phyloP scores from a whole-genome alignment of 2,113 vertebrate genomes.

The Oreotrochilus melanogaster region DNA sequence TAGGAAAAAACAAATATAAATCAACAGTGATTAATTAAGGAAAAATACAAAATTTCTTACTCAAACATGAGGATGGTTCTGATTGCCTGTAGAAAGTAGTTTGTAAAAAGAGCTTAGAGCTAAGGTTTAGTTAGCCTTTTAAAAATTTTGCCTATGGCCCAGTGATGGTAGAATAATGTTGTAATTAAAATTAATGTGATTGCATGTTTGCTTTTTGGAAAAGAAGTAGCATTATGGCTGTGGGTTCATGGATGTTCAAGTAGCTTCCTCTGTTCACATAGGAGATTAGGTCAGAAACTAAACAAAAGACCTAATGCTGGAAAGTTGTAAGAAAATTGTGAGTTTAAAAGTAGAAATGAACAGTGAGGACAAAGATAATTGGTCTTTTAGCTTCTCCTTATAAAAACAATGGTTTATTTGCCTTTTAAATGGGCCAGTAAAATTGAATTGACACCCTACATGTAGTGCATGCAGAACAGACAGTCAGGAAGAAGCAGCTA shows the following conservation, averaged over 20 bases:
- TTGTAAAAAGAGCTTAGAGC: neutral
- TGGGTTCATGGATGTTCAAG: neutral
- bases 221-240: neutral
- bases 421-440: slow-evolving; percentile 65
- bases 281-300: neutral
- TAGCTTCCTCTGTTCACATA: neutral
- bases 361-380: slow-evolving; percentile 34
- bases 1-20: neutral
- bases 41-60: neutral
- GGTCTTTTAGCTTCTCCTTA: slow-evolving; percentile 63
- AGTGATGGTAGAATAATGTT: neutral
- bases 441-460: slow-evolving; percentile 52
- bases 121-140: neutral
- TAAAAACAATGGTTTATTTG: slow-evolving; percentile 68
- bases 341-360: slow-evolving; percentile 41
- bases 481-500: slow-evolving; percentile 23
- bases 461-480: slow-evolving; percentile 18
- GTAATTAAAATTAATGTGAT: neutral
- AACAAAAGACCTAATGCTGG: slow-evolving; percentile 9
- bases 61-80: neutral
- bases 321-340: slow-evolving; percentile 13
- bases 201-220: neutral
- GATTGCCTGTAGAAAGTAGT: neutral
- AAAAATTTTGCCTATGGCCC: neutral
- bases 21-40: neutral